Evolutionary conservation across 1,140 invertebrate genomes (phyloP), one percentile per base, ranked within the genome.

Genomic region (Tetragnatha versicolor): DNA sequence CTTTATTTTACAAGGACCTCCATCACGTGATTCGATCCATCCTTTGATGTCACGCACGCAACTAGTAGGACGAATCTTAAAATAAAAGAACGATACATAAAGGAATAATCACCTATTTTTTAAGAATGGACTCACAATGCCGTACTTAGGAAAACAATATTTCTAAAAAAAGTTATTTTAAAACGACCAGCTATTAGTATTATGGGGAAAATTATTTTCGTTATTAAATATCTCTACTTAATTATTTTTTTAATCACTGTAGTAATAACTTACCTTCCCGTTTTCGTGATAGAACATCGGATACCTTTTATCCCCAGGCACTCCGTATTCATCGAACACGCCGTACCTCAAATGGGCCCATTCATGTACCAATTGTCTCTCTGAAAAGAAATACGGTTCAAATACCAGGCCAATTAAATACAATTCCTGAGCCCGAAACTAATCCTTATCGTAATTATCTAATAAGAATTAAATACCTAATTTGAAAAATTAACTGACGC

Each of bases 291-390:
- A 85, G 82, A 84, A 83, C 42, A 80, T 69, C 2, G 83, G 85
- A 63, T 82, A 86, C 20, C 81, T 53, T 3, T 79, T 82, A 63
- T 85, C 83, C 3, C 80, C 82, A 9, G 82, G 82, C 60, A 83
- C 83, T 27, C 85, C 84, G 72, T 85, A 86, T 81, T 88, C 87
- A 65, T 87, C 85, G 80, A 87, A 88, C n/a, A 87, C 85, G 0
- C 87, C 87, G 81, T 85, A 88, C 2, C 87, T 84, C 51, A 86
- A 86, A 72, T 87, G 86, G 1, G 86, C 86, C 85, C 87, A 88
- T 78, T 88, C 86, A 73, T 87, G 87, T 17, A 87, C 85, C n/a
- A 88, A 72, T 39, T 85, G 83, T 42, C 84, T 84, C 61, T 81
- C 87, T 87, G 82, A 25, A 60, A 79, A 53, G 49, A 33, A 79